Conservation (phyloP, 2,888 invertebrate species). For the Nemoura dubitans region DNA sequence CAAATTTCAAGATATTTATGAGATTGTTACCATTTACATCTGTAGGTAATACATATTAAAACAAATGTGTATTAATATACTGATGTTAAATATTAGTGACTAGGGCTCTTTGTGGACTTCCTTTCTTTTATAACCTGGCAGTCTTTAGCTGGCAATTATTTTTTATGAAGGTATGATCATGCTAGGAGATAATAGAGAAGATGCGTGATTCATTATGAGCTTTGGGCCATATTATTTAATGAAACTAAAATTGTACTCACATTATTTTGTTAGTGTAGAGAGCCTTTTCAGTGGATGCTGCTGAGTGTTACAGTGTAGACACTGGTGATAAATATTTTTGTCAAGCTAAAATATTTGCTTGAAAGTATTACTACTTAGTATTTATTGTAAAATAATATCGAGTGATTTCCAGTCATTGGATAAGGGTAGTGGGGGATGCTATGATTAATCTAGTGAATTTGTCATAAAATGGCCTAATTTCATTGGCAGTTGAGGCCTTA, state of each 20-base stretch:
- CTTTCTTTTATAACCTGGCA: neutral
- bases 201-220: neutral
- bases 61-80: neutral
- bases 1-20: neutral
- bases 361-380: neutral
- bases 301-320: neutral
- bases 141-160: neutral
- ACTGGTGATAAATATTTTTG: slow-evolving; percentile 3
- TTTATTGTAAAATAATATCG: neutral
- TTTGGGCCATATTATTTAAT: neutral
- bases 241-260: neutral
- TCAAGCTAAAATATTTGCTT: neutral
- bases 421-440: neutral
- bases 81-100: neutral
- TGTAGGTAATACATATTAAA: neutral
- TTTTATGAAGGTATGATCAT: neutral
- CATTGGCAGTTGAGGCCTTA: neutral
- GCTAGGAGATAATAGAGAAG: neutral
- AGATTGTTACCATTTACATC: neutral
- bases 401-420: neutral
- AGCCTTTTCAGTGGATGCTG: neutral
- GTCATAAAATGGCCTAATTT: slow-evolving; percentile 7
- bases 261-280: neutral
- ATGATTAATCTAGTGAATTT: neutral
- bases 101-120: neutral